A percentile compares a stretch with the other conserved stretches of the same genome.
These are phyloP conservation scores for Lutraria rhynchaena DNA, from an alignment of 1,140 invertebrate species.

Conservation along the genomic window DNA sequence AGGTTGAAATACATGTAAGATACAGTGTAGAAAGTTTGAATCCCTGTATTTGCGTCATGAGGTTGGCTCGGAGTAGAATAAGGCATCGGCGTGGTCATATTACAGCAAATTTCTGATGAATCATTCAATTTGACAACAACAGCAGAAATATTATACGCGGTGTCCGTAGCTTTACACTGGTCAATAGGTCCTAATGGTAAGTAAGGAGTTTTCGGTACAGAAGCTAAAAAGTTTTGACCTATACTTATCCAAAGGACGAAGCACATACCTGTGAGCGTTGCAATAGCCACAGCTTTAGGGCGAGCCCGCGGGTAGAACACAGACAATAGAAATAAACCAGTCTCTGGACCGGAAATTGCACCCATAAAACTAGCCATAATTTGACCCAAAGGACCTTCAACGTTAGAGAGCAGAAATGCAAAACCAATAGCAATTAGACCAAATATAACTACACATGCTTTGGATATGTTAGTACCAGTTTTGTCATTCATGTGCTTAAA, in stretches of 20 bases:
- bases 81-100: no score
- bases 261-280: background rate
- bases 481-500: background rate
- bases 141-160: no score
- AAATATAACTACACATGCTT: slow-evolving; percentile 29
- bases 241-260: slow-evolving; percentile 40
- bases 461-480: slow-evolving; percentile 39
- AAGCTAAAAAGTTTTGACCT: slow-evolving; percentile 33
- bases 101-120: background rate
- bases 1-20: slow-evolving; percentile 53
- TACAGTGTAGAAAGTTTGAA: slow-evolving; percentile 26
- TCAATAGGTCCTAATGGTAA: slow-evolving; percentile 34
- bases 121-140: background rate
- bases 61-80: no score
- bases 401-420: slow-evolving; percentile 42
- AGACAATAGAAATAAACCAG: slow-evolving; percentile 26
- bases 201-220: slow-evolving; percentile 28
- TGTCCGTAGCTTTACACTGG: background rate
- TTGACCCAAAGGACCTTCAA: slow-evolving; percentile 40
- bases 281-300: slow-evolving; percentile 24
- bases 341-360: slow-evolving; percentile 36
- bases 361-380: slow-evolving; percentile 44
- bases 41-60: no score
- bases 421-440: slow-evolving; percentile 32
- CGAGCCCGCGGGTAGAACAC: slow-evolving; percentile 27